These are phyloP conservation scores for Euphydryas editha DNA, from an alignment of 2,888 invertebrate species.

Conservation along the genomic window DNA sequence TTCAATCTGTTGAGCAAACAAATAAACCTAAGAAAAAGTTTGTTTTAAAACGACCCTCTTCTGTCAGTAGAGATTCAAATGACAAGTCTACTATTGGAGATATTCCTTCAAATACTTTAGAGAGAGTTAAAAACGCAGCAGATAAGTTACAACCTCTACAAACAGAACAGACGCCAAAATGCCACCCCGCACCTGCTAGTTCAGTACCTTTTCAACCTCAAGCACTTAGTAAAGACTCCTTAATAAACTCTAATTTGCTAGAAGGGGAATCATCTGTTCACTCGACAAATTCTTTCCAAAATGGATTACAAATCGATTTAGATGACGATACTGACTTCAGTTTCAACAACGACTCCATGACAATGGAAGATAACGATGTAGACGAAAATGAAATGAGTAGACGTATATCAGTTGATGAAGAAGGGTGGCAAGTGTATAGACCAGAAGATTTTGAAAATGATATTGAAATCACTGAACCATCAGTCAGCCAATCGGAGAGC, in stretches of 20 bases:
- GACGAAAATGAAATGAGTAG: not conserved
- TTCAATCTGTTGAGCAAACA: constrained; percentile 52
- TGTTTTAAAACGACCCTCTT: constrained; percentile 72
- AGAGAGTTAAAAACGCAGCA: constrained; percentile 65
- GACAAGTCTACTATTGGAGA: constrained; percentile 55
- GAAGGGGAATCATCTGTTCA: not conserved
- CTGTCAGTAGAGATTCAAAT: constrained; percentile 43
- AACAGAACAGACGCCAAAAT: constrained; percentile 53
- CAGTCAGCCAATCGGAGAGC: not conserved
- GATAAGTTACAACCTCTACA: constrained; percentile 66
- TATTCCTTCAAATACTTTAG: constrained; percentile 65
- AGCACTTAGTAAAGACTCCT: constrained; percentile 57
- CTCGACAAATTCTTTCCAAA: not conserved
- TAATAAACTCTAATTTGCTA: constrained; percentile 41
- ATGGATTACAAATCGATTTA: constrained; percentile 49
- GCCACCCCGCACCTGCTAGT: constrained; percentile 59
- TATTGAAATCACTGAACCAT: constrained; percentile 34
- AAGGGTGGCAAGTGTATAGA: constrained; percentile 83
- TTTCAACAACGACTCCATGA: constrained; percentile 53
- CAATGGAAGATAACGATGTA: not conserved
- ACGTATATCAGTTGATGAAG: constrained; percentile 71
- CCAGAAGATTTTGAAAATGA: constrained; percentile 73
- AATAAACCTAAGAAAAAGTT: constrained; percentile 68
- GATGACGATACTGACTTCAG: constrained; percentile 57
- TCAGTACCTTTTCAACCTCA: constrained; percentile 74